Base-by-base conservation (phyloP, 2,113 vertebrate species). In the Glaucomys volans region DNA sequence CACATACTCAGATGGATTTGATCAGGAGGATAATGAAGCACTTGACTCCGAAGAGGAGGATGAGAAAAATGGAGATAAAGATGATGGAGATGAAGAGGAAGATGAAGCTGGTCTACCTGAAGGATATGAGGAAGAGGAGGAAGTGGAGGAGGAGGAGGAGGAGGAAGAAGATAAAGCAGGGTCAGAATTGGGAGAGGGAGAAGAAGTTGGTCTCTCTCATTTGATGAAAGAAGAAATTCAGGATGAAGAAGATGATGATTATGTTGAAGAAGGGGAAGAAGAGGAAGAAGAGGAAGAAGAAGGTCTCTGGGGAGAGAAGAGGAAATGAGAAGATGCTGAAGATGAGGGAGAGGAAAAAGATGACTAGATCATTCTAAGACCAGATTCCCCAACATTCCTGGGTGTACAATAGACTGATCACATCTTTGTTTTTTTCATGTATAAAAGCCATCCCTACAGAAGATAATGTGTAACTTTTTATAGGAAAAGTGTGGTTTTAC, bases 171-270 rank as follows among this genome's bases (percentile, higher is more conserved):
- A 99, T 0, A 99, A 99, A 0, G 99, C 99, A 0, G 99, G 99
- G 0, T 99, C 99, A 22, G 99, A 99, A 83, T 22, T 98, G 42
- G 99, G 99, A 81, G 99, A 99, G 62, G 99, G 99, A 82, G 99
- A 97, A 64, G 99, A 99, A 97, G 99, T 99, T 7, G 99, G 99
- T 3, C 98, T 99, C 93, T 99, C 99, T 0, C 99, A 99, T 96
- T 98, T 99, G 97, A 99, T 99, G 99, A 99, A 99, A 98, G 99
- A 99, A 79, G 99, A 99, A 74, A 99, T 99, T 98, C 99, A 99
- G 99, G 99, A 99, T 97, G 99, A 99, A 98, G 99, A 99, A 5
- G 99, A 99, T 44, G 99, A 99, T 40, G 99, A 99, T 13, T n/a
- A 99, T 0, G 99, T 99, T 54, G 99, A 99, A 87, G 99, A 99